Conservation (phyloP, 2,113 vertebrate genomes). For the Lophochroa leadbeateri region DNA sequence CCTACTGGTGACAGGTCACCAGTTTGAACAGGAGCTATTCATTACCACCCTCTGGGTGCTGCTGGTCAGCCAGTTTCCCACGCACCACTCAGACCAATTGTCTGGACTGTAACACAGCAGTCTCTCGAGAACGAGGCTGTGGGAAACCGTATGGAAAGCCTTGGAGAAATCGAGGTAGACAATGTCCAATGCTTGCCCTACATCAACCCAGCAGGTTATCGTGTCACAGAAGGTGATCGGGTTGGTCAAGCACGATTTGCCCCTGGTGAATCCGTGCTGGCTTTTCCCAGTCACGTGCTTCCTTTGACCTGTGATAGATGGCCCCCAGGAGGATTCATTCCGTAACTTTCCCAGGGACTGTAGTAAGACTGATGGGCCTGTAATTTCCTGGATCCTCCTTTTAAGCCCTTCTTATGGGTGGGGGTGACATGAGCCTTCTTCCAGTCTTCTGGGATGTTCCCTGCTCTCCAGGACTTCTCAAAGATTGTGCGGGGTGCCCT, state of each 20-base stretch:
- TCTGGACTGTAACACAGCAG: neutral
- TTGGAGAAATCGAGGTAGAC: neutral
- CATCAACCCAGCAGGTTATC: neutral
- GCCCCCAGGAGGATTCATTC: neutral
- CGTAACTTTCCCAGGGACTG: neutral
- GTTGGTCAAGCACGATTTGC: neutral
- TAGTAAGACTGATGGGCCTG: neutral
- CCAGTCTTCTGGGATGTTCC: neutral
- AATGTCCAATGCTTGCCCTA: neutral
- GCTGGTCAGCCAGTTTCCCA: neutral
- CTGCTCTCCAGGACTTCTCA: neutral
- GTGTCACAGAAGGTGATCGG: neutral
- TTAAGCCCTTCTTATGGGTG: neutral
- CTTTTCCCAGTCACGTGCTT: neutral
- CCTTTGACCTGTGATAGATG: neutral
- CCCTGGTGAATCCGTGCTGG: neutral
- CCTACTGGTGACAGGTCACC: neutral
- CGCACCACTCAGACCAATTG: neutral
- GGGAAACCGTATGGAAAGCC: neutral
- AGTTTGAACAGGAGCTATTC: neutral
- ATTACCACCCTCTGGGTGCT: neutral
- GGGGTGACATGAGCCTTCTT: neutral
- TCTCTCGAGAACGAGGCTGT: neutral
- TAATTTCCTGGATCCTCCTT: neutral
- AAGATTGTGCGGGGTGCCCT: neutral